Conservation (phyloP, 2,888 invertebrate species). For the Drosophila mimetica region DNA sequence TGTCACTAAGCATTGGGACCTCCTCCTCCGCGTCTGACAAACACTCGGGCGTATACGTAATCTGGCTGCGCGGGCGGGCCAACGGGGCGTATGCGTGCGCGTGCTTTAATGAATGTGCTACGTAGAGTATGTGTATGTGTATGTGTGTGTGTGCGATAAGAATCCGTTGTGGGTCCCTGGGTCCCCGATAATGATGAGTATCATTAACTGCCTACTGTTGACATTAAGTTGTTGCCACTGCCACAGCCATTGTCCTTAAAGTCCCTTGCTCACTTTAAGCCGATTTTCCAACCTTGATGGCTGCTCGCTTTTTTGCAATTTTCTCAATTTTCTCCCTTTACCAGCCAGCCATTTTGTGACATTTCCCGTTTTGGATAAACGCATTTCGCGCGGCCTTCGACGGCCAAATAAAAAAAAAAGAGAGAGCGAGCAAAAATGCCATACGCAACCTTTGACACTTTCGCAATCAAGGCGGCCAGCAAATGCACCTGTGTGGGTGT, state of each 20-base stretch:
- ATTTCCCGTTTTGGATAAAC: conserved; percentile 74
- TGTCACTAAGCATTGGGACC: conserved; percentile 35
- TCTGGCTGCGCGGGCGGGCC: conserved; percentile 26
- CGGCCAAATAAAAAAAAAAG: conserved; percentile 32
- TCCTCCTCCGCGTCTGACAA: conserved; percentile 57
- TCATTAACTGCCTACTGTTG: conserved; percentile 62
- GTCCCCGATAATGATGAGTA: conserved; percentile 71
- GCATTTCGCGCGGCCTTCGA: conserved; percentile 68
- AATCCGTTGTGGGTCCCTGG: conserved; percentile 19
- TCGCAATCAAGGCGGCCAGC: conserved; percentile 49
- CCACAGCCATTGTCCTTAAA: conserved; percentile 29
- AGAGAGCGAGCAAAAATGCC: not conserved
- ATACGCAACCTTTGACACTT: conserved; percentile 73
- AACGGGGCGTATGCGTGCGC: conserved; percentile 51
- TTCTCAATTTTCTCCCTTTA: conserved; percentile 28
- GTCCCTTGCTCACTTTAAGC: conserved; percentile 59
- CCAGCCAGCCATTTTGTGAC: conserved; percentile 56
- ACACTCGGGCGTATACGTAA: conserved; percentile 68
- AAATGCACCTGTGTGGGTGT: conserved; percentile 31
- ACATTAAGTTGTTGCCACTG: conserved; percentile 51
- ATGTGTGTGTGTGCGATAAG: conserved; percentile 24
- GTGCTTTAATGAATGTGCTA: conserved; percentile 70
- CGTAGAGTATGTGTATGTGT: too few relatives aligned
- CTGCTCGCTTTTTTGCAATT: conserved; percentile 16
- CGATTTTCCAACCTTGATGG: conserved; percentile 66